These are phyloP conservation scores for Diachrysia chrysitis DNA, from an alignment of 2,888 invertebrate genomes.

Conservation along the genomic window DNA sequence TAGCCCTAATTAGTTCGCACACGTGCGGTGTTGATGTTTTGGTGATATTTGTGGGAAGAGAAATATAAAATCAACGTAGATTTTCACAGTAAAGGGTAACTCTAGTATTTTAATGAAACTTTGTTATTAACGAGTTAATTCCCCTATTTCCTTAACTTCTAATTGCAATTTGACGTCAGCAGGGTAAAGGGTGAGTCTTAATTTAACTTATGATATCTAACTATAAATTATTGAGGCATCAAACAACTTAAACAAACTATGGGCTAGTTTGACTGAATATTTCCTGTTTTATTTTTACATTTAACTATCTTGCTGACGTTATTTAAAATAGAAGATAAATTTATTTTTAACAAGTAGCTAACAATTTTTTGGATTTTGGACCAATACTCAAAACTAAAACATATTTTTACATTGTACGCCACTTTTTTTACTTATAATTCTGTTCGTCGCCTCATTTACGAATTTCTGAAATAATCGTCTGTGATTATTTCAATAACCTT, in stretches of 20 bases:
- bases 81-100: slow-evolving; percentile 36
- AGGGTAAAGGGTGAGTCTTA: neutral
- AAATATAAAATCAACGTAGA: slow-evolving; percentile 39
- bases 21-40: slow-evolving; percentile 66
- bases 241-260: neutral
- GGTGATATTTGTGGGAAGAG: slow-evolving; percentile 33
- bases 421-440: neutral
- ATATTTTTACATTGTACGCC: neutral
- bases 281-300: too few species aligned
- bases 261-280: too few species aligned
- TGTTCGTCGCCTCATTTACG: neutral
- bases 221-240: neutral
- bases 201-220: neutral
- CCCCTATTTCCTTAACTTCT: neutral
- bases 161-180: neutral
- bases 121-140: slow-evolving; percentile 1
- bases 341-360: too few species aligned
- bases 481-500: slow-evolving; percentile 26
- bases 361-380: too few species aligned
- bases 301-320: too few species aligned
- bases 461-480: slow-evolving; percentile 27
- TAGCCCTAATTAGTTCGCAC: slow-evolving; percentile 76
- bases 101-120: neutral
- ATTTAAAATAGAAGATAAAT: too few species aligned
- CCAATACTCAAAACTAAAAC: too few species aligned